These are phyloP conservation scores for Corbicula japonica DNA, from an alignment of 2,888 invertebrate species.

Conservation along the genomic window DNA sequence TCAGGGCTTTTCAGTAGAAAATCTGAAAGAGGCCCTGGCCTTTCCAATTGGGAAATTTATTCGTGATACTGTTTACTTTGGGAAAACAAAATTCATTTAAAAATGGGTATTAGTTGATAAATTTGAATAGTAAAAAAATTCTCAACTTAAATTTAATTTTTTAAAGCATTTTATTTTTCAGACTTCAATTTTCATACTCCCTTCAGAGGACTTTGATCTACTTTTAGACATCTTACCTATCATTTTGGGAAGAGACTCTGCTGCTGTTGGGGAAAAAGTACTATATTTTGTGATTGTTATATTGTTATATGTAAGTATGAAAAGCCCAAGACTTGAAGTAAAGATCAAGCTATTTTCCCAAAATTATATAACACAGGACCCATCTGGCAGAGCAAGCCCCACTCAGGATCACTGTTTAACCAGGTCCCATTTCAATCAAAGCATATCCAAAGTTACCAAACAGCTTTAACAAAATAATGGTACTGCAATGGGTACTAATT, in stretches of 20 bases:
- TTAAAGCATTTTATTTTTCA: neutral
- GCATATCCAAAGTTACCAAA: neutral
- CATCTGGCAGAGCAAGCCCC: neutral
- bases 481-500: neutral
- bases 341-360: neutral
- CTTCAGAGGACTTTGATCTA: neutral
- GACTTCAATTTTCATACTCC: neutral
- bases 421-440: neutral
- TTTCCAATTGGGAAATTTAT: too few species aligned
- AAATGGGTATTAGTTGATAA: too few species aligned
- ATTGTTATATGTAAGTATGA: neutral
- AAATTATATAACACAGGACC: neutral
- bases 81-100: too few species aligned
- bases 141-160: too few species aligned
- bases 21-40: too few species aligned
- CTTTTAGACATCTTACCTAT: neutral
- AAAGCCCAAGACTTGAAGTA: neutral
- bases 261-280: too few species aligned
- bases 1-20: too few species aligned
- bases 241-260: too few species aligned
- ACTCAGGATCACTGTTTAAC: neutral
- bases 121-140: too few species aligned
- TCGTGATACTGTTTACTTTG: too few species aligned
- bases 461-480: too few species aligned
- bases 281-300: too few species aligned